Base-by-base conservation (phyloP, 2,888 invertebrate species). In the Drosophila anceps region DNA sequence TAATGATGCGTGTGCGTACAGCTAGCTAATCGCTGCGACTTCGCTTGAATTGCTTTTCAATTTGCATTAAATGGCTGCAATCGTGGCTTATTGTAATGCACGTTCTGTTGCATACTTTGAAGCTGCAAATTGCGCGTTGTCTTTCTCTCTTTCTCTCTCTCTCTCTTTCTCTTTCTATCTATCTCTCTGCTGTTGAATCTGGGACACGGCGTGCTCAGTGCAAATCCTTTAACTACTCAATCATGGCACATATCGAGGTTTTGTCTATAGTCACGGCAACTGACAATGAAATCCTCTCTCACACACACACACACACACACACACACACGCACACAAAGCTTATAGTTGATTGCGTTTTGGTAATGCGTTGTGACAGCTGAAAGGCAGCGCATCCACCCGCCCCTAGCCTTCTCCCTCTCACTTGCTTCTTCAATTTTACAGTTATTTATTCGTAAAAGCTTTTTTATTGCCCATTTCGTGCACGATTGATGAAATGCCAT, bases 31-130 rank as follows among this genome's bases (percentile, higher is more conserved):
- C 59, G 58, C 31, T 62, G 41, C 24, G 65, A 63, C 62, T 46
- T n/a, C 35, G 43, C 27, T 12, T 31, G n/a, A 58, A 29, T 20
- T 61, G 51, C 29, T 33, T 24, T 67, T 51, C 41, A 35, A 41
- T 68, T 44, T 35, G 53, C 41, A 46, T 54, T 54, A 31, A 18
- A 27, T 57, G 20, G 31, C 41, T 65, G 53, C 58, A 72, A 70
- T 48, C 66, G 51, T 20, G 53, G 75, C 67, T 76, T 65, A 79
- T 70, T 76, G 73, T 59, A 53, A 66, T 55, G 31, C 62, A 43
- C 61, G 44, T 74, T 84, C 51, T 74, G 71, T 81, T 87, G 87
- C 87, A 82, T 84, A 84, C 84, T 81, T 87, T 73, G 62, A 66
- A 79, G 87, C 81, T 64, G 76, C 61, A 53, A n/a, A n/a, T 13